A percentile compares a stretch with the other conserved stretches of the same genome.
These are phyloP conservation scores for Phoenoteleia sp. DNA, from an alignment of 2,888 invertebrate species.

Conservation along the genomic window DNA sequence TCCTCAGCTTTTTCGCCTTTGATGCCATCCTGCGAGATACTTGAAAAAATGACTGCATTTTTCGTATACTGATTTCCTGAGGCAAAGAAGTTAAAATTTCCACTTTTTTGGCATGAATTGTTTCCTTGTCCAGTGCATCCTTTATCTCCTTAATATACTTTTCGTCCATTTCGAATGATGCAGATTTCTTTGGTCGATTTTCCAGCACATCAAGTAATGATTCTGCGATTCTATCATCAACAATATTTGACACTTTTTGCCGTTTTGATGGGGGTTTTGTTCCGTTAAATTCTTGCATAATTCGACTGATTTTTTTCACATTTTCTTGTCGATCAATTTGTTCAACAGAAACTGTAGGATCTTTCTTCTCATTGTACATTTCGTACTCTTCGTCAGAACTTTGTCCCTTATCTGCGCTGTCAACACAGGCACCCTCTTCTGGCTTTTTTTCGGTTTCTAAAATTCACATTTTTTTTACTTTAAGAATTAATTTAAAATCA, in stretches of 20 bases:
- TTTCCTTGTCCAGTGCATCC: neutral
- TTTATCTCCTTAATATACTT: neutral
- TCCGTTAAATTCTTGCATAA: neutral
- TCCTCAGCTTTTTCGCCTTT: neutral
- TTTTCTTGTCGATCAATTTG: neutral
- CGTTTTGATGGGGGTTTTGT: neutral
- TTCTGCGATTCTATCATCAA: slow-evolving; percentile 6
- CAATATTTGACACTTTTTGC: neutral
- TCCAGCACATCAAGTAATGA: slow-evolving; percentile 10
- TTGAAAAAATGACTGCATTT: neutral
- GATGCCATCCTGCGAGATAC: neutral
- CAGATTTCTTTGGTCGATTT: slow-evolving; percentile 5
- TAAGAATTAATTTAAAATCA: neutral
- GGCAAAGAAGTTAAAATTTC: neutral
- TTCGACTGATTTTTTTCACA: neutral
- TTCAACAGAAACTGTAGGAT: neutral
- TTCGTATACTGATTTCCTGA: neutral
- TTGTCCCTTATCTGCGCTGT: neutral
- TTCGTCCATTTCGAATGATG: neutral
- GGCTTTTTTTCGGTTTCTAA: neutral
- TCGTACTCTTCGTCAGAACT: neutral
- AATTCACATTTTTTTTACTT: neutral
- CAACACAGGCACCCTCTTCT: neutral
- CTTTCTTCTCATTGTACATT: neutral
- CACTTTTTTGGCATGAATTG: neutral